Evolutionary conservation across 2,113 vertebrate species (phyloP).

Genomic region (Ceratotherium simum): DNA sequence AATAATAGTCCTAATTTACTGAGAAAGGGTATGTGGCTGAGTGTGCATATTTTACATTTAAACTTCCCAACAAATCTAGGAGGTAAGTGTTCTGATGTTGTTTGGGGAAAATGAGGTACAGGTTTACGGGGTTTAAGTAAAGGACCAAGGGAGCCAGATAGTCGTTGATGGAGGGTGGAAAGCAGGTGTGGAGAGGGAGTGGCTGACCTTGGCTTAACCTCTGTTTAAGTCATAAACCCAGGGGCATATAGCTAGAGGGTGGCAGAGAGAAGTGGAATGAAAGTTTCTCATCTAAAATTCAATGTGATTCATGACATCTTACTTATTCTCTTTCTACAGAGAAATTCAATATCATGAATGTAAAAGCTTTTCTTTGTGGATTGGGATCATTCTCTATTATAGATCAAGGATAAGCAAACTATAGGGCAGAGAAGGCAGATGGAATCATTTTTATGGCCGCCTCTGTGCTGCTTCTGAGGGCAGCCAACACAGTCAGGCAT

Average conservation of each 20-base stretch:
- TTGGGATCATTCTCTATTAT: neutral
- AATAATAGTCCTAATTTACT: neutral
- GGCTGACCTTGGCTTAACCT: neutral
- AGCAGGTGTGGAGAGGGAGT: neutral
- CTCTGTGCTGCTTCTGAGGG: neutral
- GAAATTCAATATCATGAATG: neutral
- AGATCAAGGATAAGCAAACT: neutral
- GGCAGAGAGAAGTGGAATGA: neutral
- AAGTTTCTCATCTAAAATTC: neutral
- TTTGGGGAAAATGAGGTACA: neutral
- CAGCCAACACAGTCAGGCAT: fast-evolving
- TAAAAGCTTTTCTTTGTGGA: neutral
- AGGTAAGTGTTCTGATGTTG: neutral
- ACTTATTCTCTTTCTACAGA: neutral
- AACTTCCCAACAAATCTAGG: neutral
- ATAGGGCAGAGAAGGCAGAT: neutral
- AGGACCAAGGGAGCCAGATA: no score
- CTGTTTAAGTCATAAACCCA: neutral
- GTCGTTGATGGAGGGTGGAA: neutral
- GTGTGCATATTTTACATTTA: neutral
- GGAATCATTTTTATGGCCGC: fast-evolving
- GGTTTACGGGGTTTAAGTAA: neutral
- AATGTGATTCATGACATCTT: neutral
- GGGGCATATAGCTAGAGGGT: neutral
- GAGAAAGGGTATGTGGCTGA: neutral